phyloP scores from a whole-genome alignment of 2,113 vertebrate species.

The Synchiropus splendidus region DNA sequence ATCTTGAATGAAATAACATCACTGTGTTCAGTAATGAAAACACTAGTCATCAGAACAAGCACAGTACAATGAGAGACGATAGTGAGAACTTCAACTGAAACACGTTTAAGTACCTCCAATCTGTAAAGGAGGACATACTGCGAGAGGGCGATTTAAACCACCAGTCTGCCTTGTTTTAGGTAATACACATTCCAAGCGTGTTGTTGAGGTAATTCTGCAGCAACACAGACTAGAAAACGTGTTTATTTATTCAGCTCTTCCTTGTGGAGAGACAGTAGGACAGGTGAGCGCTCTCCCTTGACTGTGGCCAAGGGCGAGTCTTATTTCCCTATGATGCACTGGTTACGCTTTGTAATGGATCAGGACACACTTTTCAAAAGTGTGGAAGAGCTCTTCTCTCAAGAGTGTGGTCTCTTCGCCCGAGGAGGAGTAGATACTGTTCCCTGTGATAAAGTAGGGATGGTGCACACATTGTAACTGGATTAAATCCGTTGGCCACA shows the following conservation, averaged over 20 bases:
- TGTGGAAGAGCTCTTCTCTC: slow-evolving; percentile 41
- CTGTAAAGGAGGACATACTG: too few relatives aligned
- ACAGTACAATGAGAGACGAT: too few relatives aligned
- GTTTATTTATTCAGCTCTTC: slow-evolving; percentile 19
- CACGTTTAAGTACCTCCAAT: too few relatives aligned
- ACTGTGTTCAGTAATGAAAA: too few relatives aligned
- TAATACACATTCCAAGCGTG: too few relatives aligned
- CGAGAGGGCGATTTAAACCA: too few relatives aligned
- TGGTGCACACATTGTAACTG: slow-evolving; percentile 43
- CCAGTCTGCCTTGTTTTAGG: too few relatives aligned
- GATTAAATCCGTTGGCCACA: slow-evolving; percentile 47
- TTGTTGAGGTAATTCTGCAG: slow-evolving; percentile 1
- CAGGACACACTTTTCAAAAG: slow-evolving; percentile 42
- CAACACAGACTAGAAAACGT: background rate
- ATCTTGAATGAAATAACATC: too few relatives aligned
- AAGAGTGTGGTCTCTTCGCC: slow-evolving; percentile 45
- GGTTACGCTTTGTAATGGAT: slow-evolving; percentile 50
- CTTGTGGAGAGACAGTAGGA: slow-evolving; percentile 12
- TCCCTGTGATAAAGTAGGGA: slow-evolving; percentile 42
- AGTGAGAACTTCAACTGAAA: too few relatives aligned
- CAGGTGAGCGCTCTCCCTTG: slow-evolving; percentile 40
- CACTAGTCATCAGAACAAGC: too few relatives aligned
- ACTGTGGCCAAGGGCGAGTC: slow-evolving; percentile 48
- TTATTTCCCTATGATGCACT: slow-evolving; percentile 46
- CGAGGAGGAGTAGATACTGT: slow-evolving; percentile 48